Evolutionary conservation across 2,888 invertebrate genomes (phyloP).

Genomic region (Stramonita haemastoma): DNA sequence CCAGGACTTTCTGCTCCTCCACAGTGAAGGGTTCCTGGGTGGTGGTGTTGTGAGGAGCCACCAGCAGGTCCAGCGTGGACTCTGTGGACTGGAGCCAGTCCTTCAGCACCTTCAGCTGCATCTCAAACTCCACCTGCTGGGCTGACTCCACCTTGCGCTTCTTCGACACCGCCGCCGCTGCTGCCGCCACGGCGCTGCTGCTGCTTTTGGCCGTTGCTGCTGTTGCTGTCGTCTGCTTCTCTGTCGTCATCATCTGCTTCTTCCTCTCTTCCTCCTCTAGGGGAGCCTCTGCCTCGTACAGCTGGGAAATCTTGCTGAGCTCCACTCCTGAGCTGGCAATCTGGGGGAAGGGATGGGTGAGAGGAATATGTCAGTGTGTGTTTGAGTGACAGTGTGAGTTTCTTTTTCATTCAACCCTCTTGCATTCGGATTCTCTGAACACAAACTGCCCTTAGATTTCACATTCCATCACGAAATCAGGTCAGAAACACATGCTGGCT

Average conservation of each 20-base stretch:
- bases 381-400: too few relatives aligned
- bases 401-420: too few relatives aligned
- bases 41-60: conserved; percentile 77
- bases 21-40: conserved; percentile 80
- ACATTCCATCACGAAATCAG: too few relatives aligned
- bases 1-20: conserved; percentile 78
- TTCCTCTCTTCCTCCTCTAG: conserved; percentile 50
- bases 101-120: conserved; percentile 63
- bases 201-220: conserved; percentile 46
- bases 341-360: conserved; percentile 52
- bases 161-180: conserved; percentile 49
- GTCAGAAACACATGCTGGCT: too few relatives aligned
- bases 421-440: too few relatives aligned
- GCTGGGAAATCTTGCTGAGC: conserved; percentile 60
- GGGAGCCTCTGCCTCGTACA: conserved; percentile 54
- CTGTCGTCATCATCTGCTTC: neutral
- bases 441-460: too few relatives aligned
- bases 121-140: conserved; percentile 69
- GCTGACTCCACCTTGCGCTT: conserved; percentile 62
- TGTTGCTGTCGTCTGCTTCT: neutral
- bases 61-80: conserved; percentile 72
- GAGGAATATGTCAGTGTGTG: neutral
- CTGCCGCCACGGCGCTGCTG: conserved; percentile 44
- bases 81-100: conserved; percentile 76
- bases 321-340: conserved; percentile 75